Evolutionary conservation across 1,140 invertebrate species (phyloP).

Genomic region (Drosophila sulfurigaster): DNA sequence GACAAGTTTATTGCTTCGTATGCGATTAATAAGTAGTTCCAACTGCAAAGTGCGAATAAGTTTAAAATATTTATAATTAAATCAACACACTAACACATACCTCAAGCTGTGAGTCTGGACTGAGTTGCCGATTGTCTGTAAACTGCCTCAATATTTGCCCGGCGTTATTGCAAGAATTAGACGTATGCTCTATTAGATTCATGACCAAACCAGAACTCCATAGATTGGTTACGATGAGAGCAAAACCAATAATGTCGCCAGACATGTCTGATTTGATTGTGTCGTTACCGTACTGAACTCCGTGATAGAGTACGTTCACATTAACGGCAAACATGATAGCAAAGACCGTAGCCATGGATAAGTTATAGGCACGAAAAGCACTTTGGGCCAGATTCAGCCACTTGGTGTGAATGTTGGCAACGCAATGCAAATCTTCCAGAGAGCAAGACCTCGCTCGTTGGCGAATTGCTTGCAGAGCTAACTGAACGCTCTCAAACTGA

Average conservation of each 20-base stretch:
- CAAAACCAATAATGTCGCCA: slow-evolving; percentile 18
- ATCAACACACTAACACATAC: slow-evolving; percentile 7
- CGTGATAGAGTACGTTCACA: slow-evolving; percentile 63
- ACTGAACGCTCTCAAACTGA: slow-evolving; percentile 51
- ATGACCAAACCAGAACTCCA: slow-evolving; percentile 32
- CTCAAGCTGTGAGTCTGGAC: slow-evolving; percentile 31
- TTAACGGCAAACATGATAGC: slow-evolving; percentile 47
- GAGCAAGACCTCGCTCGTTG: neutral
- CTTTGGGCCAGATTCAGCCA: slow-evolving; percentile 40
- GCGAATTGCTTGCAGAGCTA: slow-evolving; percentile 36
- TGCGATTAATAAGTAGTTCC: slow-evolving; percentile 43
- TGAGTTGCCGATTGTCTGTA: slow-evolving; percentile 27
- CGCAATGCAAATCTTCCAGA: slow-evolving; percentile 5
- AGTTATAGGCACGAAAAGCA: slow-evolving; percentile 39
- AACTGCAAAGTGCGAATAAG: slow-evolving; percentile 29
- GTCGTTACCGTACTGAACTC: slow-evolving; percentile 56
- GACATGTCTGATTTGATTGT: slow-evolving; percentile 36
- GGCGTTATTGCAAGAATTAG: slow-evolving; percentile 53
- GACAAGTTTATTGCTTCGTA: slow-evolving; percentile 44
- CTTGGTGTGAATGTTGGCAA: slow-evolving; percentile 41
- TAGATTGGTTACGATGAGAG: slow-evolving; percentile 26
- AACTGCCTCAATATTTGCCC: slow-evolving; percentile 40
- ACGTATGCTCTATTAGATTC: slow-evolving; percentile 49
- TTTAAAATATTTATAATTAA: neutral
- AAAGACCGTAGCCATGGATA: slow-evolving; percentile 46